Evolutionary conservation across 2,888 invertebrate species (phyloP).

Genomic region (Apoderus coryli): DNA sequence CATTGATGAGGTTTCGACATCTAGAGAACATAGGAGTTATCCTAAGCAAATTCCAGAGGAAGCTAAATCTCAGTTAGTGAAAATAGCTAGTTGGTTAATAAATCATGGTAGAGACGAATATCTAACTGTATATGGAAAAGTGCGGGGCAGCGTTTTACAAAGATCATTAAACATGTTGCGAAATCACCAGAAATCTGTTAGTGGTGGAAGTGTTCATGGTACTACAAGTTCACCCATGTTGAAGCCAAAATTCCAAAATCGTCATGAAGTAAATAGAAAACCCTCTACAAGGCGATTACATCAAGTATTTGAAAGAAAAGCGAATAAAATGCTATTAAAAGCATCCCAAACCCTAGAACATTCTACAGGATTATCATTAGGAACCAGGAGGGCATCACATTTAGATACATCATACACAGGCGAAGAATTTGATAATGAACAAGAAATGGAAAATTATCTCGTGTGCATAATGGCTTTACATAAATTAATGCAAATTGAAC

Average conservation of each 20-base stretch:
- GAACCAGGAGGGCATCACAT: slow-evolving; percentile 42
- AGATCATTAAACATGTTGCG: slow-evolving; percentile 61
- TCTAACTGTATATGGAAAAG: slow-evolving; percentile 57
- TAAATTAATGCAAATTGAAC: slow-evolving; percentile 77
- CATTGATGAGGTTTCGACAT: slow-evolving; percentile 19
- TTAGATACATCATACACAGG: slow-evolving; percentile 31
- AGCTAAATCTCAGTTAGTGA: slow-evolving; percentile 54
- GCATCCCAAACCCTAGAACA: slow-evolving; percentile 72
- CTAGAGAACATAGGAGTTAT: slow-evolving; percentile 30
- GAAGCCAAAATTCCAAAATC: slow-evolving; percentile 54
- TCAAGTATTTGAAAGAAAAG: slow-evolving; percentile 69
- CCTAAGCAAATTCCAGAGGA: slow-evolving; percentile 56
- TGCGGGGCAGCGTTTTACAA: slow-evolving; percentile 61
- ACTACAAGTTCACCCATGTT: slow-evolving; percentile 42
- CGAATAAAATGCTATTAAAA: slow-evolving; percentile 67
- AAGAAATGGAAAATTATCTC: slow-evolving; percentile 73
- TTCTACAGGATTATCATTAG: slow-evolving; percentile 67
- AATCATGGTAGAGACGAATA: slow-evolving; percentile 59
- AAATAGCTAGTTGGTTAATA: slow-evolving; percentile 77
- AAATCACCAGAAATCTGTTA: slow-evolving; percentile 66
- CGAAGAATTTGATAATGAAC: slow-evolving; percentile 53
- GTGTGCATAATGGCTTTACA: slow-evolving; percentile 70
- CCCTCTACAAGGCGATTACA: slow-evolving; percentile 71
- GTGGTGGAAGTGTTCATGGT: slow-evolving; percentile 57
- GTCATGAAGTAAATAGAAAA: slow-evolving; percentile 62